These are phyloP conservation scores for Ictalurus furcatus DNA, from an alignment of 2,113 vertebrate genomes.

Conservation along the genomic window DNA sequence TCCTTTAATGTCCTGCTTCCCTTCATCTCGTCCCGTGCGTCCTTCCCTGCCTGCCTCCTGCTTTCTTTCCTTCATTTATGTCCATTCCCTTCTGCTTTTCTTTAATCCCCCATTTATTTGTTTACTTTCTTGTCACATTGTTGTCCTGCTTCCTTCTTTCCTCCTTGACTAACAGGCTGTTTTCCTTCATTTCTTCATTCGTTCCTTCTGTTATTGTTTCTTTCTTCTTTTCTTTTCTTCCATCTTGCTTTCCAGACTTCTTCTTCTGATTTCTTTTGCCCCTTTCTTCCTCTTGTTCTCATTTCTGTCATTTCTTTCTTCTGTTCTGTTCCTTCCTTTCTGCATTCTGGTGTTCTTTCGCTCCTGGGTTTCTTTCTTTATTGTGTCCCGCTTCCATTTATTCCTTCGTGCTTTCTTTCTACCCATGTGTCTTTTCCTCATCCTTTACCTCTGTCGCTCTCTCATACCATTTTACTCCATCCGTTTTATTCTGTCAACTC, in stretches of 20 bases:
- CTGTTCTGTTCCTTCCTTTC: background rate
- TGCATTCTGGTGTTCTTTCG: background rate
- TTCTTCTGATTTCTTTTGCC: background rate
- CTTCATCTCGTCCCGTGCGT: background rate
- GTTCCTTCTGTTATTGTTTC: background rate
- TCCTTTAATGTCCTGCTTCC: background rate
- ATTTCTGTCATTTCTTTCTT: background rate
- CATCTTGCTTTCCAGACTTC: background rate
- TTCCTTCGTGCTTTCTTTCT: background rate
- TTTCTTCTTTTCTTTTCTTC: background rate
- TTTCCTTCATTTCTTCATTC: conserved; percentile 6
- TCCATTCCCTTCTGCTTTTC: background rate
- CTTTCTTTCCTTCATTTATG: background rate
- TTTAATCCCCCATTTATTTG: background rate
- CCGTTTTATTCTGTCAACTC: background rate
- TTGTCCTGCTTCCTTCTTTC: background rate
- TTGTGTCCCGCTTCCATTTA: background rate
- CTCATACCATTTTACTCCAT: background rate
- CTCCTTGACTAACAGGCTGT: background rate
- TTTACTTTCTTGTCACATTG: background rate
- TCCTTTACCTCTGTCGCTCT: background rate
- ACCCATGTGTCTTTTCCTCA: background rate
- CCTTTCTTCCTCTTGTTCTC: background rate
- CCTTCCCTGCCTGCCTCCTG: background rate
- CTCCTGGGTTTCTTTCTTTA: background rate